Evolutionary conservation across 1,140 invertebrate genomes (phyloP), one percentile per base, ranked within the genome.

Genomic region (Bombus waltoni): DNA sequence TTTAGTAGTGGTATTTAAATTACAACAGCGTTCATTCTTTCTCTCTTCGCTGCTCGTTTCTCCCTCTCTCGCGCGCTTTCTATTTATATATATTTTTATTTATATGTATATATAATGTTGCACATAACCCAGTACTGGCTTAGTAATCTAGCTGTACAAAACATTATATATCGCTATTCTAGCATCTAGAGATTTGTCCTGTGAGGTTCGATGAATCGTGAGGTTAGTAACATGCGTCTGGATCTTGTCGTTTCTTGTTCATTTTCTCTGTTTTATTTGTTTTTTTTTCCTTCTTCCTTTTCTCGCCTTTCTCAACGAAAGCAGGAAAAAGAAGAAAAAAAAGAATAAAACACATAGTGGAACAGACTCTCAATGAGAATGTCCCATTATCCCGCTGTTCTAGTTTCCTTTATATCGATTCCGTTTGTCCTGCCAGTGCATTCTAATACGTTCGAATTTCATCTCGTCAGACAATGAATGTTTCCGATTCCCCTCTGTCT

Each of bases 71-170:
- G 18, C 25, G 40, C 42, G 18, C 28, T 32, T 68, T 59, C 22
- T 40, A 65, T 78, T 32, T 78, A 25, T 79, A 66, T 82, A 92
- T 92, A 94, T 94, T 94, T 94, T 94, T 74, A 38, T 59, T 62
- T 73, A 47, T 85, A 71, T 85, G 73, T 86, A 92, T 92, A 94
- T 94, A 94, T 94, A 94, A 94, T 94, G 94, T 95, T 95, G 94
- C 94, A 95, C 94, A 91, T 94, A 94, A 94, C 94, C 94, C 94
- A 95, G 44, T 94, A 94, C 94, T 95, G 94, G 94, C 94, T 95
- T 95, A 95, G 91, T 94, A 88, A 93, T 92, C 94, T 94, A 94
- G 92, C 94, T 94, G 94, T 95, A 94, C 94, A 95, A 94, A 94
- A 95, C 94, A 94, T 94, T 94, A 94, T 95, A 93, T 94, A 93